Percentiles rank a stretch among this genome's conserved stretches.
These are phyloP conservation scores for Rallus limicola DNA, from an alignment of 2,113 vertebrate species.

Conservation along the genomic window DNA sequence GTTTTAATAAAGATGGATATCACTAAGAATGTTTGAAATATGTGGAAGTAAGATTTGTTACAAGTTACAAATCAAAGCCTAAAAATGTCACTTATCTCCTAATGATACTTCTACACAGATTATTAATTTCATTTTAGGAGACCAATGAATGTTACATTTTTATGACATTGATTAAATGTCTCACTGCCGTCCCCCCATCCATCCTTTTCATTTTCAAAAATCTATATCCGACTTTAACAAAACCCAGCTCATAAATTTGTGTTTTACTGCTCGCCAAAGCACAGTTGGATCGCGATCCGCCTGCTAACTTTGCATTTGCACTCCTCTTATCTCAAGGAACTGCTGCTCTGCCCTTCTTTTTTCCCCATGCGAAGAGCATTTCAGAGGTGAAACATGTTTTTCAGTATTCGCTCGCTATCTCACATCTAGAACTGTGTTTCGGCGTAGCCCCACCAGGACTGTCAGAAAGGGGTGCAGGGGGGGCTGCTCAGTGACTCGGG, in stretches of 20 bases:
- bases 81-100: constrained; percentile 84
- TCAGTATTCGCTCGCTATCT: background rate
- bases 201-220: constrained; percentile 81
- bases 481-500: background rate
- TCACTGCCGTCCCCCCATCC: constrained; percentile 71
- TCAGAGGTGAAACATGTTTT: background rate
- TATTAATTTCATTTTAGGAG: constrained; percentile 87
- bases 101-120: constrained; percentile 87
- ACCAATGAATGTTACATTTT: constrained; percentile 86
- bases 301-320: constrained; percentile 14
- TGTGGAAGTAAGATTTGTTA: constrained; percentile 80
- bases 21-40: constrained; percentile 77
- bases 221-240: constrained; percentile 76
- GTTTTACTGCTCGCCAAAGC: constrained; percentile 67
- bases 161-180: constrained; percentile 87
- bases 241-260: constrained; percentile 77
- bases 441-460: background rate
- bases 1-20: constrained; percentile 83
- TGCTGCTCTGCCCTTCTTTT: background rate
- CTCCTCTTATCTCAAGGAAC: background rate
- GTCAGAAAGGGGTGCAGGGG: background rate
- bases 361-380: background rate
- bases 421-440: background rate
- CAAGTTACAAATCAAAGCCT: constrained; percentile 84
- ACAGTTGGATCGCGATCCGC: background rate